Evolutionary conservation across 2,888 invertebrate species (phyloP).

Genomic region (Amphipoea oculea): DNA sequence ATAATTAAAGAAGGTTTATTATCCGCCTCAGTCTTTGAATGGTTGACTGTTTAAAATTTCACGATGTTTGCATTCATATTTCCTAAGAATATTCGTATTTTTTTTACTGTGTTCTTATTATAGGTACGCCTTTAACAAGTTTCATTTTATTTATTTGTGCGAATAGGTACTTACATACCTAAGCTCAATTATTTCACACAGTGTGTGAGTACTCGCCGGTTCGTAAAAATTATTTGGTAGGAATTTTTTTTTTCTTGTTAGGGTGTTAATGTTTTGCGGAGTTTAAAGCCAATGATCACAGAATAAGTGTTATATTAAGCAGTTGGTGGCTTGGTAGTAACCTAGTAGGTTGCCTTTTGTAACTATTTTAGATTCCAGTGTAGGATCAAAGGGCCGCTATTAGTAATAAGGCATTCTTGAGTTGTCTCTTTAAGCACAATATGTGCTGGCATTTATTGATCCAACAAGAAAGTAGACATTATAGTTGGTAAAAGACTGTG

Average conservation of each 20-base stretch:
- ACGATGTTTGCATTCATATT: conserved; percentile 65
- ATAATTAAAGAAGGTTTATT: conserved; percentile 86
- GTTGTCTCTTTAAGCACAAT: neutral
- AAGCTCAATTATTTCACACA: neutral
- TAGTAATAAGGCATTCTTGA: neutral
- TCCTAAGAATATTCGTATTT: conserved; percentile 34
- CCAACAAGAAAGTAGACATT: neutral
- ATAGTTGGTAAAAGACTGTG: neutral
- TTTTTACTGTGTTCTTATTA: neutral
- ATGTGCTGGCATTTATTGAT: neutral
- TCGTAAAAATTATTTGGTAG: neutral
- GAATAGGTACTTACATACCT: neutral
- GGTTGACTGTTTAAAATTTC: conserved; percentile 70
- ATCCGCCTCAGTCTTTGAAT: conserved; percentile 77
- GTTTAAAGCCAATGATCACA: neutral
- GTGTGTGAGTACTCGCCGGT: neutral
- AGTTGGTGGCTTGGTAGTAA: neutral
- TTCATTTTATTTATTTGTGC: neutral
- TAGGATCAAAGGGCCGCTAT: neutral
- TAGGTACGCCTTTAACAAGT: neutral
- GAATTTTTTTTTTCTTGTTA: neutral
- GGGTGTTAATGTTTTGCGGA: neutral
- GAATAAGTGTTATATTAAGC: neutral
- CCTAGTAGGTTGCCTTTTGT: neutral
- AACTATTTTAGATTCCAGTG: neutral